A percentile compares a stretch with the other conserved stretches of the same genome.
phyloP scores from a whole-genome alignment of 2,797 vertebrate species.

The Micrastur ruficollis region DNA sequence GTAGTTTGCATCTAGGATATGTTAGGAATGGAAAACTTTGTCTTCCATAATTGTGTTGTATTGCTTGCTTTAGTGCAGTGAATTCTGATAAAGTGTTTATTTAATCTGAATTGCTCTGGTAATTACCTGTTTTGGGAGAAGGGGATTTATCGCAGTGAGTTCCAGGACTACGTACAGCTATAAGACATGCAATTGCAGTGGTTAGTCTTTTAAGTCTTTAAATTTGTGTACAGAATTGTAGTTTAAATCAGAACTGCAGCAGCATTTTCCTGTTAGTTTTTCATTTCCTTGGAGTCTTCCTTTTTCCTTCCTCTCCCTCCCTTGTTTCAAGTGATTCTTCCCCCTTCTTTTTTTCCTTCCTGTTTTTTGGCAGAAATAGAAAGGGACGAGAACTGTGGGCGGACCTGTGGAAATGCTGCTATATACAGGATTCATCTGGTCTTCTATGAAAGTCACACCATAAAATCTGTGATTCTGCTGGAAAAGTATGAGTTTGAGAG shows the following conservation, averaged over 20 bases:
- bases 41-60: not conserved
- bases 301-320: not conserved
- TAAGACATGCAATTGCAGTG: not conserved
- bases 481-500: not conserved
- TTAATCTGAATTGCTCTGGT: not conserved
- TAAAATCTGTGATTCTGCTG: not conserved
- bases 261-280: not conserved
- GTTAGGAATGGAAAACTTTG: not conserved
- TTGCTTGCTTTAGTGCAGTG: not conserved
- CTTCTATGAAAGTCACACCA: not conserved
- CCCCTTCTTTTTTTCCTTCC: not conserved
- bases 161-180: not conserved
- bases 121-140: not conserved
- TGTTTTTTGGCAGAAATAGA: not conserved
- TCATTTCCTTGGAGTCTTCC: not conserved
- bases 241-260: not conserved
- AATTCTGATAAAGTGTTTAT: not conserved
- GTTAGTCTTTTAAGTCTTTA: not conserved
- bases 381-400: not conserved
- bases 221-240: not conserved
- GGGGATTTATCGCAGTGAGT: not conserved
- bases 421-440: constrained; percentile 30
- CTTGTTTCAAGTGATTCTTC: not conserved
- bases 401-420: constrained; percentile 28
- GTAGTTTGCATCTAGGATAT: not conserved